Percentiles rank a stretch among this genome's conserved stretches.
These are phyloP conservation scores for Eledone cirrhosa DNA, from an alignment of 2,888 invertebrate species.

Conservation along the genomic window DNA sequence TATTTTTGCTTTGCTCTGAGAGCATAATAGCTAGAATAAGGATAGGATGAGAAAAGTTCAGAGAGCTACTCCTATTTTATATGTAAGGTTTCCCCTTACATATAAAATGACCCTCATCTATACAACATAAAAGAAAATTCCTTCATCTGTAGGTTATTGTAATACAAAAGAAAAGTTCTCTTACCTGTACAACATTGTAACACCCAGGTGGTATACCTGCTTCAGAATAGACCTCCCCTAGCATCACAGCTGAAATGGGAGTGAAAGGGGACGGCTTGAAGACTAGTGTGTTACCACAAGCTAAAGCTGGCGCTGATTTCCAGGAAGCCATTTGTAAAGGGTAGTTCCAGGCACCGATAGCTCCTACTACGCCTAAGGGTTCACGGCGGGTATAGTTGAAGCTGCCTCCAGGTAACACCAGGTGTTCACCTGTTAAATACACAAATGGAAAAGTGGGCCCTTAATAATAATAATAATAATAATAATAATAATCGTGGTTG, in stretches of 20 bases:
- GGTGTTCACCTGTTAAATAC: slow-evolving; percentile 12
- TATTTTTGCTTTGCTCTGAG: too few species aligned
- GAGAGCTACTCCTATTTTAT: too few species aligned
- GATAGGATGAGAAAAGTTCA: too few species aligned
- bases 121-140: too few species aligned
- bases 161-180: neutral
- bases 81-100: too few species aligned
- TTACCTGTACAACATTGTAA: slow-evolving; percentile 71
- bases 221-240: slow-evolving; percentile 70
- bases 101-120: too few species aligned
- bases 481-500: too few species aligned
- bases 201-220: slow-evolving; percentile 71
- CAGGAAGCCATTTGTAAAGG: slow-evolving; percentile 70
- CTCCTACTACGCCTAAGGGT: slow-evolving; percentile 71
- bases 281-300: slow-evolving; percentile 71
- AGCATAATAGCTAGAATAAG: too few species aligned
- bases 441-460: too few species aligned
- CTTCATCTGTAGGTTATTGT: too few species aligned
- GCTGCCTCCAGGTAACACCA: slow-evolving; percentile 62
- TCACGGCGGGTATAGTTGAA: slow-evolving; percentile 70
- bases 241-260: slow-evolving; percentile 70
- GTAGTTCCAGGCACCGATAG: slow-evolving; percentile 73
- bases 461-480: too few species aligned
- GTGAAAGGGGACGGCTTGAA: slow-evolving; percentile 72
- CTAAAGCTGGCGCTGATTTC: slow-evolving; percentile 70